Percentiles rank a stretch among this genome's conserved stretches.
phyloP scores from a whole-genome alignment of 2,888 invertebrate species.

The Cabera pusaria region DNA sequence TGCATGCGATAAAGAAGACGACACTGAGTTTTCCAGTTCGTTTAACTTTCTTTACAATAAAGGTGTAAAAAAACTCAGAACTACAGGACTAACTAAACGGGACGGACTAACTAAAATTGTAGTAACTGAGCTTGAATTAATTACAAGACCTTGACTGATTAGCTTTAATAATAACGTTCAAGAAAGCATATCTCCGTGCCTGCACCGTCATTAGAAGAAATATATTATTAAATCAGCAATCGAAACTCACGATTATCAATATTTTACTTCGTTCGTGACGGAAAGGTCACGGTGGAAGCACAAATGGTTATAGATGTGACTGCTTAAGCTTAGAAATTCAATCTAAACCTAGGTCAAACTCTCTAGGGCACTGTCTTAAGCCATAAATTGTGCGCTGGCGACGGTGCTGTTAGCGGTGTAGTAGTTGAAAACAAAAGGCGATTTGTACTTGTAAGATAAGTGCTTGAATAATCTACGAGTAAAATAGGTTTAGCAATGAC shows the following conservation, averaged over 20 bases:
- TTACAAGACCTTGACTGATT: conserved; percentile 4
- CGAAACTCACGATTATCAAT: conserved; percentile 55
- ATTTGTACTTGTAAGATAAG: conserved; percentile 30
- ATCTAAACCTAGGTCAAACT: conserved; percentile 68
- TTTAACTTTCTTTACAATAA: too few relatives aligned
- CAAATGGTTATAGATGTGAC: conserved; percentile 56
- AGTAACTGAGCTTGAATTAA: too few relatives aligned
- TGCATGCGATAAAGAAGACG: not conserved
- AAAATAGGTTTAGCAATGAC: conserved; percentile 23
- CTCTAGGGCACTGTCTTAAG: conserved; percentile 53
- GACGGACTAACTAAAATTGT: too few relatives aligned
- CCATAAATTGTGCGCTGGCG: conserved; percentile 35
- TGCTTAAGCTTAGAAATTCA: conserved; percentile 57
- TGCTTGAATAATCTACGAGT: conserved; percentile 25
- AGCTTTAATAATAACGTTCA: conserved; percentile 1
- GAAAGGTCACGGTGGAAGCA: conserved; percentile 59
- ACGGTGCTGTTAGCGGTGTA: conserved; percentile 35
- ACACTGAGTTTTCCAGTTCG: too few relatives aligned
- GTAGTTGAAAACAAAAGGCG: conserved; percentile 37
- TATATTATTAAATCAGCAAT: conserved; percentile 42
- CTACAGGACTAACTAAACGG: too few relatives aligned
- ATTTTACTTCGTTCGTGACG: conserved; percentile 66
- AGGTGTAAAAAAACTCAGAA: too few relatives aligned
- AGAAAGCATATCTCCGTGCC: conserved; percentile 16
- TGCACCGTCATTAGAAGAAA: conserved; percentile 31